Conservation (phyloP, 2,113 vertebrate genomes). For the Bubalus kerabau region DNA sequence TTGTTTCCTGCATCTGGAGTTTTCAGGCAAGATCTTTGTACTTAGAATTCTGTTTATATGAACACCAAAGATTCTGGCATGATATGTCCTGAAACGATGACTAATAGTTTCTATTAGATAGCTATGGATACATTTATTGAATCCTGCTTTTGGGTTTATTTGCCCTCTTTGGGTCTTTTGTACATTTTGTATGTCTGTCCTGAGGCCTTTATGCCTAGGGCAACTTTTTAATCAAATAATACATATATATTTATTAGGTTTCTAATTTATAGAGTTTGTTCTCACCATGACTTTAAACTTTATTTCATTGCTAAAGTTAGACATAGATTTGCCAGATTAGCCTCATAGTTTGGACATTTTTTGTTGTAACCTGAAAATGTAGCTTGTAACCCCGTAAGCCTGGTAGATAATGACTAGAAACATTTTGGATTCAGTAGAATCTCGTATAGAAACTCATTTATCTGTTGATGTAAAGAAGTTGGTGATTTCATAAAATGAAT, state of each 20-base stretch:
- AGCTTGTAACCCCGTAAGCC: not conserved
- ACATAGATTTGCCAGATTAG: not conserved
- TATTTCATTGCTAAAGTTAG: constrained; percentile 24
- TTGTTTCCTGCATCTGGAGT: not conserved
- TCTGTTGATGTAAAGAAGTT: not conserved
- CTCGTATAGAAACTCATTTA: not conserved
- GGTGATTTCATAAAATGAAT: not conserved
- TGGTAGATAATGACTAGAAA: not conserved
- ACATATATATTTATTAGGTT: not conserved
- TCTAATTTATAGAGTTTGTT: constrained; percentile 30
- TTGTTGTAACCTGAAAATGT: not conserved
- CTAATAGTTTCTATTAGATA: not conserved
- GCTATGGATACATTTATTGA: not conserved
- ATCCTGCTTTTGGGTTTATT: constrained; percentile 12
- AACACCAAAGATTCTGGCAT: constrained; percentile 48
- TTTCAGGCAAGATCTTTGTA: constrained; percentile 22
- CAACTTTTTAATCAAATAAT: constrained; percentile 27
- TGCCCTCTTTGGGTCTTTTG: not conserved
- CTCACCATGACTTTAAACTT: not conserved
- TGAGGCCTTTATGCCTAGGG: not conserved
- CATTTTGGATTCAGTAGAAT: not conserved
- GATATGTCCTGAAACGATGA: not conserved
- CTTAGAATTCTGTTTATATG: constrained; percentile 33
- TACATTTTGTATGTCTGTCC: constrained; percentile 2
- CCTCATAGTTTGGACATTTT: not conserved